Percentiles rank a stretch among this genome's conserved stretches.
phyloP scores from a whole-genome alignment of 2,888 invertebrate genomes.

The Aphodius granarius region DNA sequence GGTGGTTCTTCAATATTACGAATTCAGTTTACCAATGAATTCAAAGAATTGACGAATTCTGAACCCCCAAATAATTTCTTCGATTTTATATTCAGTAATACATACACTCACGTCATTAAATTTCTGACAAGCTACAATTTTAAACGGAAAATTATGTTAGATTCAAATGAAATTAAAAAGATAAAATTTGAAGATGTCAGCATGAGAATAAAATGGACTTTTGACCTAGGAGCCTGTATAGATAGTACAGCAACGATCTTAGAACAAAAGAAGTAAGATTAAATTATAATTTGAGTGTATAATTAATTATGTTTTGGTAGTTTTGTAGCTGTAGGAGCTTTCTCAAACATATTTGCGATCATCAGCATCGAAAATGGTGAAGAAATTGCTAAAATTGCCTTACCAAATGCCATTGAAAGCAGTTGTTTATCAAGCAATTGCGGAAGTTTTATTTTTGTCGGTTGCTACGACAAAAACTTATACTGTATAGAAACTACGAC shows the following conservation, averaged over 20 bases:
- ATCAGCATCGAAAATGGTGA: conserved; percentile 60
- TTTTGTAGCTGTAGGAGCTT: conserved; percentile 67
- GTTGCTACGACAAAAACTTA: conserved; percentile 75
- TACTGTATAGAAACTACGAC: conserved; percentile 64
- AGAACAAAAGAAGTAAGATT: conserved; percentile 24
- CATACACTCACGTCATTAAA: conserved; percentile 48
- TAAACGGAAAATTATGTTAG: conserved; percentile 36
- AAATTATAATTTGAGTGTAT: neutral
- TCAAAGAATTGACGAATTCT: conserved; percentile 54
- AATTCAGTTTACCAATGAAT: conserved; percentile 62
- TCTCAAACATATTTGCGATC: conserved; percentile 71
- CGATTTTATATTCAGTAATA: conserved; percentile 57
- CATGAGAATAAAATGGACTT: conserved; percentile 55
- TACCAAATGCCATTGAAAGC: conserved; percentile 74
- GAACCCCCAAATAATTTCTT: conserved; percentile 58
- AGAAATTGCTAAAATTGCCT: conserved; percentile 54
- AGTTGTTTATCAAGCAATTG: conserved; percentile 52
- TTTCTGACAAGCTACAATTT: conserved; percentile 43
- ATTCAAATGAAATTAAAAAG: neutral
- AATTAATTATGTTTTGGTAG: conserved; percentile 21
- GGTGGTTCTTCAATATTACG: conserved; percentile 76
- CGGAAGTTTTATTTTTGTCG: conserved; percentile 63
- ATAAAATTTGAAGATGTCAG: neutral
- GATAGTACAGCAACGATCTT: conserved; percentile 74
- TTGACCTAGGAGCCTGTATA: conserved; percentile 76